Conservation (phyloP, 2,888 invertebrate species). For the Oscheius sp. region DNA sequence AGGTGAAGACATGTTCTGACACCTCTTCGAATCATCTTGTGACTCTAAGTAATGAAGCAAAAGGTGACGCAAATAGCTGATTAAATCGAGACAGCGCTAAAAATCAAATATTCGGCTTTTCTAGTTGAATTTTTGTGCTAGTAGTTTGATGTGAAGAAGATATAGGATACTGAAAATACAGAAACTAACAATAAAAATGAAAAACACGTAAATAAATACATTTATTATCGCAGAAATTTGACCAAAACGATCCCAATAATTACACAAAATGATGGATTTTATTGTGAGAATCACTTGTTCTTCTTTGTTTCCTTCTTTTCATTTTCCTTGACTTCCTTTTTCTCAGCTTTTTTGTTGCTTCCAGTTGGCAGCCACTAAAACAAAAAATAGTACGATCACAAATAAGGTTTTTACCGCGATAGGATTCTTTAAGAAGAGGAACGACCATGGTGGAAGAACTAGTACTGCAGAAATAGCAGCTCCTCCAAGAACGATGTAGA, state of each 20-base stretch:
- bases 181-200: not conserved
- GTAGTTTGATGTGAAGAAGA: not conserved
- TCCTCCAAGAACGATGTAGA: conserved; percentile 55
- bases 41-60: not conserved
- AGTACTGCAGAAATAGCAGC: conserved; percentile 58
- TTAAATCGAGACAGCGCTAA: no score
- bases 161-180: not conserved
- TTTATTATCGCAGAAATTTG: not conserved
- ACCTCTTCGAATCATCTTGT: conserved; percentile 12
- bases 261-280: not conserved
- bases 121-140: no score
- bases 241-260: not conserved
- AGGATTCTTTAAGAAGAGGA: conserved; percentile 61
- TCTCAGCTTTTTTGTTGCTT: not conserved
- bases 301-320: conserved; percentile 37
- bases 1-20: conserved; percentile 14
- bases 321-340: conserved; percentile 3
- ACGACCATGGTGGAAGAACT: conserved; percentile 67
- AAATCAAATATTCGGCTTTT: no score
- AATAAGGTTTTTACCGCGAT: conserved; percentile 40
- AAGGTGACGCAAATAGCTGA: no score
- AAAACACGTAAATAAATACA: not conserved
- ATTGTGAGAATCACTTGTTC: conserved; percentile 29
- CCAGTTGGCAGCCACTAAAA: conserved; percentile 38
- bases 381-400: not conserved